Percentiles rank a stretch among this genome's conserved stretches.
Evolutionary conservation across 2,888 invertebrate species (phyloP).

Genomic region (Amblyjoppa fuscipennis): DNA sequence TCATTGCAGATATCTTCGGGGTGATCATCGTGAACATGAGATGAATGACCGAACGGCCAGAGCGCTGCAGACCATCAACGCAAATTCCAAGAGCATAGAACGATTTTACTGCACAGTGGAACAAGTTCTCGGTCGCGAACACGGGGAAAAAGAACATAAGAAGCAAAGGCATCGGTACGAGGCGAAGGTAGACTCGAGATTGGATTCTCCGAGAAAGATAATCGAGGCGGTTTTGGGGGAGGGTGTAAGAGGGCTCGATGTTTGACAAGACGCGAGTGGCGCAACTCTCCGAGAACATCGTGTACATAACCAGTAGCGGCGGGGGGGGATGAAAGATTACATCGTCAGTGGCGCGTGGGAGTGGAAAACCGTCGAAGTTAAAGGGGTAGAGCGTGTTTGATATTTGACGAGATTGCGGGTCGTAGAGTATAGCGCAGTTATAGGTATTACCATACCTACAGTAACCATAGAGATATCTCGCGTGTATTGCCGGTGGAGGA

Average conservation of each 20-base stretch:
- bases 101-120: too few relatives aligned
- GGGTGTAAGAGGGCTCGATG: conserved; percentile 45
- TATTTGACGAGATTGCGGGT: conserved; percentile 69
- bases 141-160: too few relatives aligned
- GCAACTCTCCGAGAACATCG: neutral
- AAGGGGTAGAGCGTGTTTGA: conserved; percentile 55
- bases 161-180: neutral
- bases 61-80: too few relatives aligned
- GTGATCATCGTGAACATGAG: too few relatives aligned
- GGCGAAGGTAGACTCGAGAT: conserved; percentile 16
- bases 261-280: conserved; percentile 54
- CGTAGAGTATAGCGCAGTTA: conserved; percentile 46
- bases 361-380: conserved; percentile 26
- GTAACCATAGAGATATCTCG: conserved; percentile 39
- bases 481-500: conserved; percentile 5
- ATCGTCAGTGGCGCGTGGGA: conserved; percentile 31
- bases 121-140: too few relatives aligned
- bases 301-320: neutral
- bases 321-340: conserved; percentile 55
- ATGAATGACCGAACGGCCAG: too few relatives aligned
- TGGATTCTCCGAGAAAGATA: conserved; percentile 35
- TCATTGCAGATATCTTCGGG: too few relatives aligned
- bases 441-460: conserved; percentile 57
- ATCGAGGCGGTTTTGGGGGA: conserved; percentile 35
- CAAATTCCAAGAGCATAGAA: too few relatives aligned